Conservation (phyloP, 2,797 vertebrate genomes). For the Apogon hyalosoma region DNA sequence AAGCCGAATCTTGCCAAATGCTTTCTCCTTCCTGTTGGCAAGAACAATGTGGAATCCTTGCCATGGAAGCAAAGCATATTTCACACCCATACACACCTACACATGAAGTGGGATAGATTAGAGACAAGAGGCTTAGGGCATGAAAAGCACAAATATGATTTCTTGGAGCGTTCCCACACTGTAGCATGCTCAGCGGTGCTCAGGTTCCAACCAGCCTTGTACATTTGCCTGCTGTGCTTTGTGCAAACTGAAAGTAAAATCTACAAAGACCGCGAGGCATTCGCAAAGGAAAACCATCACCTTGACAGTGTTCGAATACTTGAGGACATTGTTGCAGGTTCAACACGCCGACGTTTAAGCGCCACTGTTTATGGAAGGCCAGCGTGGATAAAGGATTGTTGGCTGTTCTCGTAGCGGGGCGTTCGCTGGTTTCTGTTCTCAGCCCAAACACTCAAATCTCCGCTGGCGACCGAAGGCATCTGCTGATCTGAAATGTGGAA, state of each 20-base stretch:
- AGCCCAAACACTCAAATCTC: too few relatives aligned
- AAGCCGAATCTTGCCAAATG: constrained; percentile 63
- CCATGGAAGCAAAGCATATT: constrained; percentile 71
- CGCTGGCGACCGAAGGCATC: too few relatives aligned
- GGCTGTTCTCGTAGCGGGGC: too few relatives aligned
- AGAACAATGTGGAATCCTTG: constrained; percentile 63
- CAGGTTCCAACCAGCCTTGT: constrained; percentile 37
- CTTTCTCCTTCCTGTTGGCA: constrained; percentile 66
- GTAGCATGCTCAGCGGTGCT: constrained; percentile 41
- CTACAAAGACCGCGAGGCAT: constrained; percentile 25
- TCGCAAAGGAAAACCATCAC: constrained; percentile 16
- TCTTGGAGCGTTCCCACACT: constrained; percentile 62
- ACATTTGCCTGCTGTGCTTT: constrained; percentile 56
- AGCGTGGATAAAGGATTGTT: constrained; percentile 3
- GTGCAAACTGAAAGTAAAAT: constrained; percentile 37
- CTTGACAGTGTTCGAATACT: constrained; percentile 28
- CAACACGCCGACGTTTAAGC: constrained; percentile 35
- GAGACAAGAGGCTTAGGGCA: constrained; percentile 76
- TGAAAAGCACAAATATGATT: constrained; percentile 73
- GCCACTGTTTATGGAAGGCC: constrained; percentile 9
- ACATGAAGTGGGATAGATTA: constrained; percentile 75
- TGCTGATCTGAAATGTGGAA: too few relatives aligned
- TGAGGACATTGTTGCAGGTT: constrained; percentile 25
- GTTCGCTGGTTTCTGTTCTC: too few relatives aligned
- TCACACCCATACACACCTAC: constrained; percentile 76